Percentiles rank a stretch among this genome's conserved stretches.
These are phyloP conservation scores for Sander lucioperca DNA, from an alignment of 2,113 vertebrate species.

Conservation along the genomic window DNA sequence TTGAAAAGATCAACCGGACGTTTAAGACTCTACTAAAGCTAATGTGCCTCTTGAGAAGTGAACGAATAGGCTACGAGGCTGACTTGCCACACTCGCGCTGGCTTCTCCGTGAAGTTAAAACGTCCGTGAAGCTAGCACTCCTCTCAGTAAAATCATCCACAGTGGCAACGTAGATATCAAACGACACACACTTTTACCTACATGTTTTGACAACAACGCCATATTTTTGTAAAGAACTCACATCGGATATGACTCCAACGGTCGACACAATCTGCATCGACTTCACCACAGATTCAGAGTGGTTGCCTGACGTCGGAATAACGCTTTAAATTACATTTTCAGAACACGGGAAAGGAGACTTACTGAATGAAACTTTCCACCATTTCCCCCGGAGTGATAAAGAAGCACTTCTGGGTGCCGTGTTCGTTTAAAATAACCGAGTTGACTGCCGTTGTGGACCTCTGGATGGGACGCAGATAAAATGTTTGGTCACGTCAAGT, in stretches of 20 bases:
- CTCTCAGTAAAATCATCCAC: not conserved
- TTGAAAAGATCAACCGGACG: slow-evolving; percentile 49
- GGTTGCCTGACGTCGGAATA: slow-evolving; percentile 10
- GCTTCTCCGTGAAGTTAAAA: slow-evolving; percentile 38
- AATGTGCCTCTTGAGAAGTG: not conserved
- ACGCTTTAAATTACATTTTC: slow-evolving; percentile 23
- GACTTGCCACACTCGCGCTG: slow-evolving; percentile 37
- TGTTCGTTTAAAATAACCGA: not conserved
- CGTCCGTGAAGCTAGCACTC: not conserved
- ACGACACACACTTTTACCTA: not conserved
- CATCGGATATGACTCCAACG: slow-evolving; percentile 16
- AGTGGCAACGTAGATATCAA: not conserved
- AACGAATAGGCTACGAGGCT: not conserved
- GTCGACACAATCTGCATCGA: slow-evolving; percentile 28
- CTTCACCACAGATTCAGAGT: slow-evolving; percentile 4
- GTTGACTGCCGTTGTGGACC: not conserved
- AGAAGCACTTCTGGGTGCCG: not conserved
- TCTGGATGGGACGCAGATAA: slow-evolving; percentile 37
- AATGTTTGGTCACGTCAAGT: slow-evolving; percentile 56
- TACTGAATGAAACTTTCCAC: slow-evolving; percentile 58
- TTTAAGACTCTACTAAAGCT: accelerated
- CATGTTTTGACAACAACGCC: not conserved
- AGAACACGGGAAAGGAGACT: not conserved
- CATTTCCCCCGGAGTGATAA: slow-evolving; percentile 6
- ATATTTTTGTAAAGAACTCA: not conserved